Conservation (phyloP, 2,113 vertebrate genomes). For the Hippoglossus stenolepis region DNA sequence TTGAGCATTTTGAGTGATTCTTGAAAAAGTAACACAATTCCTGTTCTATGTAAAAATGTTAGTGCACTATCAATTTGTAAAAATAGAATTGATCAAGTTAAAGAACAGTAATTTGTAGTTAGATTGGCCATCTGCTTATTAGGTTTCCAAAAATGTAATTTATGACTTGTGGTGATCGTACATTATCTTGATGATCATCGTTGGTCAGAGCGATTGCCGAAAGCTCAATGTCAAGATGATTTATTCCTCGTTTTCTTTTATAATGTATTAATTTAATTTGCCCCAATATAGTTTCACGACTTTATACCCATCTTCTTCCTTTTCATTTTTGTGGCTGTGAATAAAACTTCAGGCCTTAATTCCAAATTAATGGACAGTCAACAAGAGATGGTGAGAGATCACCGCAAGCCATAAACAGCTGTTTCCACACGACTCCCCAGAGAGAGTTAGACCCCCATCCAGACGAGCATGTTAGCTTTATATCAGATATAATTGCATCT, state of each 20-base stretch:
- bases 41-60: neutral
- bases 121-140: conserved; percentile 11
- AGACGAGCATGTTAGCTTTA: too few relatives aligned
- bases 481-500: too few relatives aligned
- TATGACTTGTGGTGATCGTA: neutral
- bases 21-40: conserved; percentile 8
- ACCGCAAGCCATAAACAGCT: neutral
- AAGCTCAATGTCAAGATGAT: neutral
- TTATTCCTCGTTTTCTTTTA: neutral
- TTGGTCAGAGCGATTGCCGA: too few relatives aligned
- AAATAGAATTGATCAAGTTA: neutral
- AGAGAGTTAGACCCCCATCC: conserved; percentile 8
- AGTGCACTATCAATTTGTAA: too few relatives aligned
- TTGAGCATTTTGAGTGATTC: neutral
- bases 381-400: neutral
- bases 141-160: neutral
- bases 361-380: neutral
- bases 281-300: neutral
- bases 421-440: neutral
- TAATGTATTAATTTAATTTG: neutral
- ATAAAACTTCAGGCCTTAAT: neutral
- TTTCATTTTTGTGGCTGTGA: neutral
- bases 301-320: neutral
- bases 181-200: neutral
- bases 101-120: neutral